Evolutionary conservation across 2,888 invertebrate species (phyloP).

Genomic region (Sinopyrophorus schimmeli): DNA sequence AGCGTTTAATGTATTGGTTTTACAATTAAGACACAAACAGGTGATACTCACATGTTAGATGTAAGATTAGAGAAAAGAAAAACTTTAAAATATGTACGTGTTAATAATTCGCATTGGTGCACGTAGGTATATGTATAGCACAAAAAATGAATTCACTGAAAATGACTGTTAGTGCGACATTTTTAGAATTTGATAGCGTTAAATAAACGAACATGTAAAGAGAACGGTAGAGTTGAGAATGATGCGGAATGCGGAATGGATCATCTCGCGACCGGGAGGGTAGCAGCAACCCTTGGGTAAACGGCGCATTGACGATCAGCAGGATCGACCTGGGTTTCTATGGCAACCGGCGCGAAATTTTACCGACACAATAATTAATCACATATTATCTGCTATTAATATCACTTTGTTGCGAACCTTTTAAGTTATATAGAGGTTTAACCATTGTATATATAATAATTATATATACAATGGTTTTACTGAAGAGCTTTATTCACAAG

Average conservation of each 20-base stretch:
- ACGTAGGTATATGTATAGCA: not conserved
- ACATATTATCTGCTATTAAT: conserved; percentile 19
- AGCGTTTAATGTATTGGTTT: too few species aligned
- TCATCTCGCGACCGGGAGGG: conserved; percentile 33
- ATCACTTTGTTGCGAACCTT: conserved; percentile 11
- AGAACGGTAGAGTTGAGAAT: conserved; percentile 30
- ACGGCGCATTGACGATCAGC: conserved; percentile 45
- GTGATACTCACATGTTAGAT: conserved; percentile 31
- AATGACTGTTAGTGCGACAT: conserved; percentile 24
- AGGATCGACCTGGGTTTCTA: conserved; percentile 51
- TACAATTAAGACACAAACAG: too few species aligned
- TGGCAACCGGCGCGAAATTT: conserved; percentile 52
- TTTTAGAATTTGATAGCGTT: conserved; percentile 29
- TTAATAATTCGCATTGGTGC: conserved; percentile 19
- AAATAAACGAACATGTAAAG: conserved; percentile 32
- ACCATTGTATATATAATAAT: too few species aligned
- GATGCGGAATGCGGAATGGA: conserved; percentile 31
- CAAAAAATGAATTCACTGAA: conserved; percentile 11
- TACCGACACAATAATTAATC: conserved; percentile 31
- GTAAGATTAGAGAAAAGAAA: conserved; percentile 13
- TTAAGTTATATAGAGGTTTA: not conserved
- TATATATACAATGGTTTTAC: too few species aligned
- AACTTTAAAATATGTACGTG: conserved; percentile 4
- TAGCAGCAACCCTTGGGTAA: conserved; percentile 39
- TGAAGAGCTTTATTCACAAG: too few species aligned